Evolutionary conservation across 2,113 vertebrate genomes (phyloP).

Genomic region (Petroica traversi): DNA sequence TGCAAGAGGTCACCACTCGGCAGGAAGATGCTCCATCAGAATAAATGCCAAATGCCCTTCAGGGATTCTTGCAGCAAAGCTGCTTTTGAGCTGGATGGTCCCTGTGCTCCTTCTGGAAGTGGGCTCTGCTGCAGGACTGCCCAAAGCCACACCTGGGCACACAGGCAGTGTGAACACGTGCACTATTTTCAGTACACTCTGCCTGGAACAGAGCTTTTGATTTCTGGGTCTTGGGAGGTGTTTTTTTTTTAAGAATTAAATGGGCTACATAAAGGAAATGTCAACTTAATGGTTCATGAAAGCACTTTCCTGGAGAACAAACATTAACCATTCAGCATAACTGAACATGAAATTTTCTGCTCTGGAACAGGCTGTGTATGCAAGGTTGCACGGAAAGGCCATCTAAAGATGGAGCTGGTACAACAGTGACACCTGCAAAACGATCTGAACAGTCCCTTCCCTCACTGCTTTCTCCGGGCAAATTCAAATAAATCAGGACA

Average conservation of each 20-base stretch:
- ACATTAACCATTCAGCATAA: neutral
- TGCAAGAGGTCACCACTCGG: neutral
- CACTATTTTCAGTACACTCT: fast-evolving
- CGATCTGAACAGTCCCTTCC: neutral
- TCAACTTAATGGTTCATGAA: neutral
- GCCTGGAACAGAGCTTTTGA: neutral
- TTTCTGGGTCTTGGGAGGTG: neutral
- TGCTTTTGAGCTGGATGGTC: neutral
- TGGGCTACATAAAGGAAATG: neutral
- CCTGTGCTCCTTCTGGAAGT: neutral
- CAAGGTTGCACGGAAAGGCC: neutral
- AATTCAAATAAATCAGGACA: neutral
- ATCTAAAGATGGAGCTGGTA: neutral
- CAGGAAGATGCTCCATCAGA: neutral
- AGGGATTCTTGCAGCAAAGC: neutral
- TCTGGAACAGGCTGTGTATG: neutral
- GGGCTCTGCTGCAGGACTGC: neutral
- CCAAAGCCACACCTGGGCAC: neutral
- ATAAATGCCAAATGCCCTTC: neutral
- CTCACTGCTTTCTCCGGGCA: neutral
- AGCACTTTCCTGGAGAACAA: neutral
- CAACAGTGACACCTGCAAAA: neutral
- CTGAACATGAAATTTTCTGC: neutral
- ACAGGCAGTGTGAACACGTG: neutral
- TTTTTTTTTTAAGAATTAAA: neutral